Base-by-base conservation (phyloP, 2,888 invertebrate genomes). In the Aphidoletes aphidimyza region DNA sequence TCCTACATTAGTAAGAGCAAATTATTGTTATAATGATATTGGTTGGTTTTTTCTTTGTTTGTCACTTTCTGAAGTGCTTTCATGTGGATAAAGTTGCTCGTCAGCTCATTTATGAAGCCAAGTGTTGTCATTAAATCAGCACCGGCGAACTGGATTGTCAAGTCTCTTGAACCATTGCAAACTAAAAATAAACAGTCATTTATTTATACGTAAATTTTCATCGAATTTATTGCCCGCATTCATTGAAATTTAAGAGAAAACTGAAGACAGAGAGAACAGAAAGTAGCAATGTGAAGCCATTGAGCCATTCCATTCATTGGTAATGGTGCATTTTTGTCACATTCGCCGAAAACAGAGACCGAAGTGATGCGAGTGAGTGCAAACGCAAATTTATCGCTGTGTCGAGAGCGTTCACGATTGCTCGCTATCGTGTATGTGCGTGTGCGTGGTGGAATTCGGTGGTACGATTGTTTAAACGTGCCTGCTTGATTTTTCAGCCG, bases 211-310 rank as follows among this genome's bases (percentile, higher is more conserved):
- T 30, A 69, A 34, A 69, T 34, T 69, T 69, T 30, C 69, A 69
- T 69, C 69, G 14, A 69, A 69, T 69, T 69, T 69, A 69, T 30
- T 69, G 30, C 69, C 34, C 69, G 34, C 69, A 69, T 69, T 69
- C 69, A 69, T 69, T 69, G 5, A 30, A 69, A 69, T 54, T 11
- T 69, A 14, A 22, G 19, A 47, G 19, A 11, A 19, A 47, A 19
- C 47, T 47, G 19, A 5, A 30, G 30, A 14, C 30, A 30, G 69
- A 69, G 5, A 69, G 17, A 47, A 47, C 2, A 47, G 47, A 47
- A n/a, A n/a, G n/a, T n/a, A n/a, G n/a, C n/a, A n/a, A n/a, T n/a
- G n/a, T 9, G 42, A 9, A 42, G 42, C 42, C 42, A 14, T 9
- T 42, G 42, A 42, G 14, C 54, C 54, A 22, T 22, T 54, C n/a